A percentile compares a stretch with the other conserved stretches of the same genome.
Evolutionary conservation across 2,113 vertebrate genomes (phyloP).

Genomic region (Indicator indicator): DNA sequence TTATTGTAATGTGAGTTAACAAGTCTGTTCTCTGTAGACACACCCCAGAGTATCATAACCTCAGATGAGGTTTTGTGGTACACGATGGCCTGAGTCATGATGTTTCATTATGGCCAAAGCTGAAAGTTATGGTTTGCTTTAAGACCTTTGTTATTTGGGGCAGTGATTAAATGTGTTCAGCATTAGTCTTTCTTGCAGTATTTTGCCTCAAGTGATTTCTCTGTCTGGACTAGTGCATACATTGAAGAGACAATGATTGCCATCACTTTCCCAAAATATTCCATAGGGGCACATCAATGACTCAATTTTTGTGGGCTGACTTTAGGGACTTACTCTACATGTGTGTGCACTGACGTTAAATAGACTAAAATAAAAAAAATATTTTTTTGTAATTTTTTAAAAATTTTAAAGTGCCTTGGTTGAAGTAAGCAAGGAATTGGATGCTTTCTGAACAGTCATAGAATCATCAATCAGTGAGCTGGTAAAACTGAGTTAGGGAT

Average conservation of each 20-base stretch:
- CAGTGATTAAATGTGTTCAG: not conserved
- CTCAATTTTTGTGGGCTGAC: not conserved
- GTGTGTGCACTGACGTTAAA: not conserved
- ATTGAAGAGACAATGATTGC: not conserved
- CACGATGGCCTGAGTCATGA: constrained; percentile 5
- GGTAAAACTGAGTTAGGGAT: not conserved
- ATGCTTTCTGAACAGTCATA: not conserved
- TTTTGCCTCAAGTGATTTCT: not conserved
- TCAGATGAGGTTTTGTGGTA: constrained; percentile 56
- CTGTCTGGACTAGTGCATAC: not conserved
- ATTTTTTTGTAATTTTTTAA: not conserved
- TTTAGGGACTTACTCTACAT: not conserved
- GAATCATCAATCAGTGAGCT: not conserved
- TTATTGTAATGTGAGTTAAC: constrained; percentile 64
- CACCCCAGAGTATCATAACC: constrained; percentile 60
- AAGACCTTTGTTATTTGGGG: constrained; percentile 54
- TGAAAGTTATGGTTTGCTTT: constrained; percentile 52
- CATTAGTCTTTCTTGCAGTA: not conserved
- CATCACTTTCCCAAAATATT: constrained; percentile 6
- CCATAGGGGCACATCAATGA: not conserved
- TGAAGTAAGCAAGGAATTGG: not conserved
- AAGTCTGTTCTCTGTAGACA: constrained; percentile 48
- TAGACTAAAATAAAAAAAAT: not conserved
- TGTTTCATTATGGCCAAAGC: constrained; percentile 47
- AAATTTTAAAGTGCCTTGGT: not conserved